Percentiles rank a stretch among this genome's conserved stretches.
phyloP scores from a whole-genome alignment of 2,888 invertebrate genomes.

The Synanthedon formicaeformis region DNA sequence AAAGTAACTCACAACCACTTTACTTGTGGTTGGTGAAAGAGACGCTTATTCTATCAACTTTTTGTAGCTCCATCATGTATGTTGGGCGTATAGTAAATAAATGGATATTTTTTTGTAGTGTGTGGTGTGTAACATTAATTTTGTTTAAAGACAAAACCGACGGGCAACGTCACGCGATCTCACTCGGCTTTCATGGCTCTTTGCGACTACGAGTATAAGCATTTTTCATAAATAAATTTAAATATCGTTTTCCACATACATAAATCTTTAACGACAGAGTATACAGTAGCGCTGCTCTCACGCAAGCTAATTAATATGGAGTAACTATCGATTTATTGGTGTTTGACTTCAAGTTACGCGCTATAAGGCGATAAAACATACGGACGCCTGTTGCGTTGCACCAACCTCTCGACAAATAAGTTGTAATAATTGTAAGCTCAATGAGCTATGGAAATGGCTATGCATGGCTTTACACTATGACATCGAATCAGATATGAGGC shows the following conservation, averaged over 20 bases:
- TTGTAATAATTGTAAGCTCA: too few species aligned
- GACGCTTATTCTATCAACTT: too few species aligned
- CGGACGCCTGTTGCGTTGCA: background rate
- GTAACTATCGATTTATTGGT: slow-evolving; percentile 52
- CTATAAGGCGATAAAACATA: slow-evolving; percentile 14
- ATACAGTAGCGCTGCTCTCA: slow-evolving; percentile 49
- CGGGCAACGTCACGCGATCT: background rate
- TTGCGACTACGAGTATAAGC: slow-evolving; percentile 5
- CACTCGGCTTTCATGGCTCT: background rate
- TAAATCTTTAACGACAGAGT: slow-evolving; percentile 16
- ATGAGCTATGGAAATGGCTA: too few species aligned
- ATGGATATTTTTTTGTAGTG: too few species aligned
- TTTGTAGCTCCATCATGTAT: too few species aligned
- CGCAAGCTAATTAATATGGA: slow-evolving; percentile 63
- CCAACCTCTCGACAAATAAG: background rate
- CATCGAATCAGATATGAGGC: too few species aligned
- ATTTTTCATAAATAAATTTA: slow-evolving; percentile 53
- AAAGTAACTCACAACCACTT: too few species aligned
- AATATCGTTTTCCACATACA: slow-evolving; percentile 25
- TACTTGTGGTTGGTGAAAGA: too few species aligned
- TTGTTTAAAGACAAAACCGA: background rate
- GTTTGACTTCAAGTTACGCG: slow-evolving; percentile 19
- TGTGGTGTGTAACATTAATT: background rate
- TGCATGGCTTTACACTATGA: too few species aligned
- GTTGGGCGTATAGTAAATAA: too few species aligned